Evolutionary conservation across 2,797 vertebrate genomes (phyloP), one percentile per base, ranked within the genome.

Genomic region (Eospalax fontanierii): DNA sequence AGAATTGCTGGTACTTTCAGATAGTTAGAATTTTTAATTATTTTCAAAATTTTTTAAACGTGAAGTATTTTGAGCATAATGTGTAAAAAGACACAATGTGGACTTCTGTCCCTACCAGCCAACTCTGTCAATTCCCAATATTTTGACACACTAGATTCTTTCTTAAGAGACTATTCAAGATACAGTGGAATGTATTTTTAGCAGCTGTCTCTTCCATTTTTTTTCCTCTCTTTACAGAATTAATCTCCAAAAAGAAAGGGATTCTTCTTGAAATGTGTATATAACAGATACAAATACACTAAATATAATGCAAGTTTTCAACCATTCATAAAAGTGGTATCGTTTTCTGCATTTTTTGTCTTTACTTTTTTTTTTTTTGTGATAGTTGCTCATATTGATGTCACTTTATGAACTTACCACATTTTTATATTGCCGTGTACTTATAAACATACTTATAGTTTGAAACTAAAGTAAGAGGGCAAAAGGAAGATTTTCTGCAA

Each of bases 11-110:
- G 30, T 93, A 30, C 61, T 30, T 88, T 71, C 54, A 87, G 50
- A 83, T 75, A 88, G 50, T 83, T 88, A 80, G 6, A 88, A 28
- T 65, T 92, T 92, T 87, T 90, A 91, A 65, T 87, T 65, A 10
- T 73, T 40, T 94, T 91, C 71, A 9, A 78, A 6, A 12, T 74
- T 74, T 93, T 87, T 30, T 30, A 78, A 91, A 46, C 35, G 66
- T 85, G 61, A 76, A 43, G 65, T 61, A 63, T 65, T 93, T 76
- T 84, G 71, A 81, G 15, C n/a, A n/a, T 91, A 88, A 73, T 88
- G 19, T 82, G n/a, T n/a, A n/a, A 63, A 26, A 84, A 80, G 43
- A 35, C 38, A 40, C 59, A 83, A 79, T 12, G 35, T 92, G 81
- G 83, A 80, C 40, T 71, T 35, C 63, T 59, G 33, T 78, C 71